These are phyloP conservation scores for Anthopleura sola DNA, from an alignment of 64 coral and sea anemone genomes.

Conservation along the genomic window DNA sequence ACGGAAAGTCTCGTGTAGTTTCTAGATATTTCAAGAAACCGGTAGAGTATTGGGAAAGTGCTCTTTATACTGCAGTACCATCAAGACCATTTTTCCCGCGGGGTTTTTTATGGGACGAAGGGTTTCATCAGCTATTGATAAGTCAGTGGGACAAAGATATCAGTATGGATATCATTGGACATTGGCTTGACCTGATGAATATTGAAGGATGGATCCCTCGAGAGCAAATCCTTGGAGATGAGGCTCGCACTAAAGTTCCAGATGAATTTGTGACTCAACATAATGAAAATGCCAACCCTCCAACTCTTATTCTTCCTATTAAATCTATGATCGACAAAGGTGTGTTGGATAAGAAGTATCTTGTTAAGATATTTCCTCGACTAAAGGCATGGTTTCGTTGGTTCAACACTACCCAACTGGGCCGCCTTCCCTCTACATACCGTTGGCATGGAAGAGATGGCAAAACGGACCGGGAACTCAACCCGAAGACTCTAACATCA, in stretches of 20 bases:
- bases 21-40: conserved; percentile 82
- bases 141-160: conserved; percentile 94
- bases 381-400: conserved; percentile 90
- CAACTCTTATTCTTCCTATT: conserved; percentile 88
- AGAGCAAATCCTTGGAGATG: conserved; percentile 94
- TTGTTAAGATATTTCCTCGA: conserved; percentile 89
- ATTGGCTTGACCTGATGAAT: conserved; percentile 98
- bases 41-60: conserved; percentile 86
- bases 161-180: conserved; percentile 92
- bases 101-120: conserved; percentile 97
- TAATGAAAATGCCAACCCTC: conserved; percentile 96
- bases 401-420: conserved; percentile 93
- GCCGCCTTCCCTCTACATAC: conserved; percentile 76
- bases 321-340: conserved; percentile 97
- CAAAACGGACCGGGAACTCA: conserved; percentile 75
- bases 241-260: conserved; percentile 92
- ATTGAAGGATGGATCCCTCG: conserved; percentile 94
- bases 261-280: conserved; percentile 91
- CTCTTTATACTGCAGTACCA: conserved; percentile 89
- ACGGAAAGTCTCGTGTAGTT: conserved; percentile 80
- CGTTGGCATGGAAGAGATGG: conserved; percentile 86
- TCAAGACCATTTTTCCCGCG: conserved; percentile 93
- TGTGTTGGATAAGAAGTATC: conserved; percentile 59
- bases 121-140: conserved; percentile 93
- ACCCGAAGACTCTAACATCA: conserved; percentile 93